A percentile compares a stretch with the other conserved stretches of the same genome.
phyloP scores from a whole-genome alignment of 2,888 invertebrate genomes.

The Pyrrhosoma nymphula region DNA sequence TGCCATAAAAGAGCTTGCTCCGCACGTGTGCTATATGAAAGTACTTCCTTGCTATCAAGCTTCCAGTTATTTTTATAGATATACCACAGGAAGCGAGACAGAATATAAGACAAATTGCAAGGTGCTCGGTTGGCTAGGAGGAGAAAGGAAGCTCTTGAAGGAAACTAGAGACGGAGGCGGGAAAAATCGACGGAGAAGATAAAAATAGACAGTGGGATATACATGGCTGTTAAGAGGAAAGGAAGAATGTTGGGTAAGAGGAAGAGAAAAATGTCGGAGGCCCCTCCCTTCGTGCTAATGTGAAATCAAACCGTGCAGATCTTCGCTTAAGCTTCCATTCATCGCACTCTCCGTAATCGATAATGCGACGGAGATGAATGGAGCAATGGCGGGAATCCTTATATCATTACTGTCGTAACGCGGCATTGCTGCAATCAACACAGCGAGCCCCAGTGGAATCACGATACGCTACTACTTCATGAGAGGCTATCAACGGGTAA shows the following conservation, averaged over 20 bases:
- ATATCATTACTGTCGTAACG: slow-evolving; percentile 8
- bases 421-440: neutral
- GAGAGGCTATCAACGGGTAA: neutral
- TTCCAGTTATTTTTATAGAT: too few species aligned
- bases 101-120: too few species aligned
- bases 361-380: slow-evolving; percentile 21
- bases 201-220: neutral
- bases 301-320: neutral
- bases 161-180: neutral
- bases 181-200: neutral
- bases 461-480: neutral
- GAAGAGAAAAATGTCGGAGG: neutral
- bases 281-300: neutral
- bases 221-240: neutral
- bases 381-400: slow-evolving; percentile 28
- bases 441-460: neutral
- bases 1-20: too few species aligned
- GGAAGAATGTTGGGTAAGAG: neutral
- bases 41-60: too few species aligned
- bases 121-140: too few species aligned
- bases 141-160: too few species aligned
- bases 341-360: neutral
- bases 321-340: neutral
- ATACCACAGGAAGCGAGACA: too few species aligned
- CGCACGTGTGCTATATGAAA: too few species aligned